These are phyloP conservation scores for Leucosticte australis DNA, from an alignment of 2,113 vertebrate genomes.

Conservation along the genomic window DNA sequence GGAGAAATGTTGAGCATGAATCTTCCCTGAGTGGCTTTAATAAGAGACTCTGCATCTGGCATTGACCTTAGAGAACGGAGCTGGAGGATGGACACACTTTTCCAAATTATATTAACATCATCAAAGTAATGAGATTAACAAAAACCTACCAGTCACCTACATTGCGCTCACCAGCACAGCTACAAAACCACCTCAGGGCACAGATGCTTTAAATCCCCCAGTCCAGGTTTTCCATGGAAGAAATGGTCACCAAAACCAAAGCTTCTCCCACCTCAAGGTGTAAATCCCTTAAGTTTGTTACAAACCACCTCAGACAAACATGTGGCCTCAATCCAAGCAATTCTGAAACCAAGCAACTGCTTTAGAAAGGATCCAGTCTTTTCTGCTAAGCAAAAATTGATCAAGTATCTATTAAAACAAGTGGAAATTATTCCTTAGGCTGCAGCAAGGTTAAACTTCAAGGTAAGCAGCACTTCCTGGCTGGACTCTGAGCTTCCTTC, in stretches of 20 bases:
- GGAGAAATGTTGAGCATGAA: neutral
- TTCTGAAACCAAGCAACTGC: neutral
- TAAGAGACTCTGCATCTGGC: conserved; percentile 17
- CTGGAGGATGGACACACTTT: neutral
- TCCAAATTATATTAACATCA: neutral
- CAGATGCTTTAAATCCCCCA: neutral
- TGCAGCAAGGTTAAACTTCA: neutral
- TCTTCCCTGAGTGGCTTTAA: neutral
- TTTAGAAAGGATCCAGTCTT: neutral
- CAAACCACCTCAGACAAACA: neutral
- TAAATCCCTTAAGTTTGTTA: conserved; percentile 31
- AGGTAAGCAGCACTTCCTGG: neutral
- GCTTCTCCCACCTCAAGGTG: neutral
- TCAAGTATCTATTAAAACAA: neutral
- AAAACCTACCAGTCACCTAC: neutral
- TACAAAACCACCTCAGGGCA: neutral
- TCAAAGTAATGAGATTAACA: neutral
- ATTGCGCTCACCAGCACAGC: rapidly evolving
- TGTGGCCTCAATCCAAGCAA: neutral
- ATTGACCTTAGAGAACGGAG: neutral
- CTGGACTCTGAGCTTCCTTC: neutral
- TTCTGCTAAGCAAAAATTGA: neutral
- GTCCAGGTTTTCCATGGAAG: neutral
- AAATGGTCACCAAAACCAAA: neutral
- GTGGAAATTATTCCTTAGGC: neutral